Percentiles rank a stretch among this genome's conserved stretches.
Evolutionary conservation across 1,140 invertebrate genomes (phyloP).

Genomic region (Drosophila ananassae): DNA sequence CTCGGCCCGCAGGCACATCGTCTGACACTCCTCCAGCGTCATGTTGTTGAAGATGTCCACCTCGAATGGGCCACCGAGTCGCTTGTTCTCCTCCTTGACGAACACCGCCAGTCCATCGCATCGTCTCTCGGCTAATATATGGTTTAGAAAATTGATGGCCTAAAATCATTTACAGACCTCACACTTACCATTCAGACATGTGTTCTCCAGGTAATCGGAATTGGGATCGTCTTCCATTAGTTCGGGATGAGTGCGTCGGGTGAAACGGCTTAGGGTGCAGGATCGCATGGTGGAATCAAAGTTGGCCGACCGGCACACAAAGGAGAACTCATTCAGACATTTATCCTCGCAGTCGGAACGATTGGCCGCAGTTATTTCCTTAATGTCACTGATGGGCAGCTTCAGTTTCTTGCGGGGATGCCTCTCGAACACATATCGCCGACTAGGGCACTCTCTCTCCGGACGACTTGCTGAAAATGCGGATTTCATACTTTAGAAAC

Average conservation of each 20-base stretch:
- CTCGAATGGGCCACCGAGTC: constrained; percentile 93
- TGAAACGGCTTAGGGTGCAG: constrained; percentile 92
- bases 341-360: constrained; percentile 95
- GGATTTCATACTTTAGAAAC: constrained; percentile 11
- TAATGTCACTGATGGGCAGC: constrained; percentile 90
- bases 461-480: constrained; percentile 89
- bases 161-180: neutral
- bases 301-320: constrained; percentile 93
- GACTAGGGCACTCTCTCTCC: constrained; percentile 93
- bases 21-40: constrained; percentile 93
- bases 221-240: constrained; percentile 92
- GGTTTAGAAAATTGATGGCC: constrained; percentile 12
- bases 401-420: constrained; percentile 93
- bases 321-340: constrained; percentile 94
- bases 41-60: constrained; percentile 93
- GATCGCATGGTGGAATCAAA: constrained; percentile 90
- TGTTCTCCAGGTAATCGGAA: constrained; percentile 95
- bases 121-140: constrained; percentile 89
- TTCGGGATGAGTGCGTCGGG: constrained; percentile 92
- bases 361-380: constrained; percentile 91
- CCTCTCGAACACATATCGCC: constrained; percentile 94
- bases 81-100: constrained; percentile 94
- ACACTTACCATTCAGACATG: constrained; percentile 91
- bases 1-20: constrained; percentile 90
- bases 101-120: constrained; percentile 94